These are phyloP conservation scores for Drosophila paramelanica DNA, from an alignment of 2,888 invertebrate genomes.

Conservation along the genomic window DNA sequence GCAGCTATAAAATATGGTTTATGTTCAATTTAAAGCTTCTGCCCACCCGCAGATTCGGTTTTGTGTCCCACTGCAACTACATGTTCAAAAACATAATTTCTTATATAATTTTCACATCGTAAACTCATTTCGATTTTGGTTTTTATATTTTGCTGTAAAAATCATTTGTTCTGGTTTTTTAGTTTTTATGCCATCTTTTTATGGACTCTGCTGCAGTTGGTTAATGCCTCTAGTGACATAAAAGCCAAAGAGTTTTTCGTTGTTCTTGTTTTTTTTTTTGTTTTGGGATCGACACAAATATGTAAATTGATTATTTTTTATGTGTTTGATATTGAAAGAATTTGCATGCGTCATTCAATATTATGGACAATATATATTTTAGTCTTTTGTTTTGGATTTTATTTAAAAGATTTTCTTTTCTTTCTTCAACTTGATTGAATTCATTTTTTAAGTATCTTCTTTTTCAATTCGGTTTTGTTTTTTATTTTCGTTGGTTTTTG, in stretches of 20 bases:
- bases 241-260: not conserved
- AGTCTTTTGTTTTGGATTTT: constrained; percentile 37
- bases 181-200: constrained; percentile 1
- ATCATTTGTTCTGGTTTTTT: constrained; percentile 9
- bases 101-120: not conserved
- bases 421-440: constrained; percentile 55
- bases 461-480: not conserved
- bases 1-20: not conserved
- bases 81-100: not conserved
- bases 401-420: constrained; percentile 43
- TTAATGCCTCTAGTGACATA: constrained; percentile 7
- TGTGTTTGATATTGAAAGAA: constrained; percentile 11
- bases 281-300: constrained; percentile 10
- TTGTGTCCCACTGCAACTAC: not conserved
- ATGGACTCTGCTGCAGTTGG: constrained; percentile 3
- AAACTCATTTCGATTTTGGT: not conserved
- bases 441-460: constrained; percentile 61
- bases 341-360: constrained; percentile 38
- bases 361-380: constrained; percentile 27
- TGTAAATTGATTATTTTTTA: constrained; percentile 57
- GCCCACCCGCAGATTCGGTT: not conserved
- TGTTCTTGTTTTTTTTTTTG: not conserved
- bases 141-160: not conserved
- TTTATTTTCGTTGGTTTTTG: not conserved
- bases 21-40: not conserved